These are phyloP conservation scores for Peromyscus nudipes DNA, from an alignment of 2,797 vertebrate genomes.

Conservation along the genomic window DNA sequence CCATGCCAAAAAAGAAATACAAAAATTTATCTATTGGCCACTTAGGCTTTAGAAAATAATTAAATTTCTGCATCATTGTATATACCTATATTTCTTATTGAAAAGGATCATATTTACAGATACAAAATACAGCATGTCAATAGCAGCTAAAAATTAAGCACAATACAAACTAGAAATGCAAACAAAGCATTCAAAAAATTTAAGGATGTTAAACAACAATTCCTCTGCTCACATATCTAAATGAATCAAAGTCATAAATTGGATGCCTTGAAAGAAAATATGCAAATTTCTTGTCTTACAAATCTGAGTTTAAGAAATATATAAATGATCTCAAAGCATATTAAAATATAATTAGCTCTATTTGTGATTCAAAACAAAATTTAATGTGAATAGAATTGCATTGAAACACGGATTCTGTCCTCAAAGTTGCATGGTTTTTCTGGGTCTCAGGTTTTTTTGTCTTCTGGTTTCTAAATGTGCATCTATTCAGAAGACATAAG, in stretches of 20 bases:
- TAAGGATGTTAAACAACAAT: conserved; percentile 10
- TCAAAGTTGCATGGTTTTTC: not conserved
- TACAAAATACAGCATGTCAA: not conserved
- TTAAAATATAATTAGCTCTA: conserved; percentile 37
- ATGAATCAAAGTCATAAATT: conserved; percentile 66
- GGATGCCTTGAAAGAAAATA: conserved; percentile 61
- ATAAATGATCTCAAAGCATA: conserved; percentile 9
- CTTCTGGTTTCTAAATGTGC: not conserved
- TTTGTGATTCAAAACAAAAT: conserved; percentile 46
- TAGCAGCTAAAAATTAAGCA: conserved; percentile 30
- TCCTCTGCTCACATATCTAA: conserved; percentile 55
- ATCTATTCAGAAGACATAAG: not conserved
- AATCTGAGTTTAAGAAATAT: conserved; percentile 31
- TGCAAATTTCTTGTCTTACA: conserved; percentile 54
- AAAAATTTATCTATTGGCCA: conserved; percentile 12
- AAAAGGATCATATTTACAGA: not conserved
- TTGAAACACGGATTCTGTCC: not conserved
- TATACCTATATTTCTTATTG: not conserved
- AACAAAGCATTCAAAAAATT: conserved; percentile 23
- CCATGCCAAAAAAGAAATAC: not conserved
- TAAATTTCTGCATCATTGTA: not conserved
- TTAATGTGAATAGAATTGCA: not conserved
- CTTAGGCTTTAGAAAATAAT: not conserved
- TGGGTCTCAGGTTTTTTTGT: not conserved
- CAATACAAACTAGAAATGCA: conserved; percentile 40